A percentile compares a stretch with the other conserved stretches of the same genome.
Conservation (phyloP, 2,888 invertebrate genomes). For the Pecten maximus region DNA sequence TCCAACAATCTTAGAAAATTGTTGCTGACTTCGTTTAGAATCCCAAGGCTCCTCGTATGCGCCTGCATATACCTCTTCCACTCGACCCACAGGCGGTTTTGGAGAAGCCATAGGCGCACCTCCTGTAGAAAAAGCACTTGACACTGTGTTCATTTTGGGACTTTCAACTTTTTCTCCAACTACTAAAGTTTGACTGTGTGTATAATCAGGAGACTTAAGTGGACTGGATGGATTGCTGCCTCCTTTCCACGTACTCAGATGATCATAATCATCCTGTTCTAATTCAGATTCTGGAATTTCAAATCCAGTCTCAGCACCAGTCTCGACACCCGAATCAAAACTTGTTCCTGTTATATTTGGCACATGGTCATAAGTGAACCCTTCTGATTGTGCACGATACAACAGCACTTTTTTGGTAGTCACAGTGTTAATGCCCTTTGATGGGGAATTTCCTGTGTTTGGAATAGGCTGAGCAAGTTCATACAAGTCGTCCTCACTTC, state of each 20-base stretch:
- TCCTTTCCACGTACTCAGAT: conserved; percentile 46
- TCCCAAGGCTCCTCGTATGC: conserved; percentile 76
- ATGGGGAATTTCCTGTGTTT: background rate
- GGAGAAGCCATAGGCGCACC: background rate
- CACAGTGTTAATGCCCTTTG: background rate
- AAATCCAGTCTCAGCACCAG: background rate
- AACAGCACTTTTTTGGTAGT: background rate
- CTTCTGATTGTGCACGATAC: background rate
- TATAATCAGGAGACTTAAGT: background rate
- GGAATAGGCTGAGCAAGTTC: background rate
- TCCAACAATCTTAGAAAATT: conserved; percentile 62
- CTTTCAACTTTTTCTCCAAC: background rate
- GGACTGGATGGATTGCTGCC: conserved; percentile 38
- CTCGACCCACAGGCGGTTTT: background rate
- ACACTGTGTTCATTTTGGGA: conserved; percentile 1
- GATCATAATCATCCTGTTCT: conserved; percentile 49
- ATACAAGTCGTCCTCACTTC: background rate
- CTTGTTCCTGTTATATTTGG: conserved; percentile 39
- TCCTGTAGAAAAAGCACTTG: background rate
- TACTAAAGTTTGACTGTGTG: conserved; percentile 33
- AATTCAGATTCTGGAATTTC: conserved; percentile 13
- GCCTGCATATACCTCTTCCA: conserved; percentile 47
- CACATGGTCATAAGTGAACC: background rate
- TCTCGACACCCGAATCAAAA: conserved; percentile 47
- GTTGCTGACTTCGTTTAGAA: conserved; percentile 60